Conservation (phyloP, 2,888 invertebrate species). For the Cremastinae sp. region DNA sequence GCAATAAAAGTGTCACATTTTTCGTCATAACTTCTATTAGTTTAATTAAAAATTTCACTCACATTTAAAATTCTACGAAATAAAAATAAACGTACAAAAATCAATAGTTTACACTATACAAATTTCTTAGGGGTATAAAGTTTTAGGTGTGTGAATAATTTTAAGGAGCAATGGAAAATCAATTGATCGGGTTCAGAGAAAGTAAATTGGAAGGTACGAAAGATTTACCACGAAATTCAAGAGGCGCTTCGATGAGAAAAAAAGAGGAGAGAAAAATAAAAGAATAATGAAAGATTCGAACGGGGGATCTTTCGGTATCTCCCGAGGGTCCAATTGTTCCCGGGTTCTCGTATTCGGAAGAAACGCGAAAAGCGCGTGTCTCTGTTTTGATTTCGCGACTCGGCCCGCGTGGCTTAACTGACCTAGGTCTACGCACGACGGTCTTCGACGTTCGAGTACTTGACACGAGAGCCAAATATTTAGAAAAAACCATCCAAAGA, state of each 20-base stretch:
- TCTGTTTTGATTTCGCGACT: conserved; percentile 34
- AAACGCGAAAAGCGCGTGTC: conserved; percentile 32
- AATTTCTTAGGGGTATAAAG: too few relatives aligned
- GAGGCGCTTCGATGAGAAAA: conserved; percentile 8
- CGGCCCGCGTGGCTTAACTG: conserved; percentile 12
- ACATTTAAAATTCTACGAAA: too few relatives aligned
- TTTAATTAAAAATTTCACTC: too few relatives aligned
- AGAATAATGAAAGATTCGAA: conserved; percentile 7
- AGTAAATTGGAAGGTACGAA: too few relatives aligned
- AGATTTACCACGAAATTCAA: not conserved
- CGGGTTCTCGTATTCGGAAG: conserved; percentile 2
- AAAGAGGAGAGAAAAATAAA: conserved; percentile 5
- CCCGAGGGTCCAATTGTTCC: conserved; percentile 51
- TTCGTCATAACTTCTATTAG: too few relatives aligned
- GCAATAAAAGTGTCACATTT: too few relatives aligned
- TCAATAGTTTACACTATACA: too few relatives aligned
- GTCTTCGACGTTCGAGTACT: conserved; percentile 11
- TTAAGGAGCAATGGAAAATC: too few relatives aligned
- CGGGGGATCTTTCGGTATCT: conserved; percentile 25
- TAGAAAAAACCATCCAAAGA: not conserved
- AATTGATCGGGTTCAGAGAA: too few relatives aligned
- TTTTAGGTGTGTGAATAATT: too few relatives aligned
- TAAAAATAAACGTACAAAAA: too few relatives aligned
- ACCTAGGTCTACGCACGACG: conserved; percentile 43
- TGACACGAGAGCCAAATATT: not conserved